Evolutionary conservation across 1,140 invertebrate genomes (phyloP), one percentile per base, ranked within the genome.

Genomic region (Orussus abietinus): DNA sequence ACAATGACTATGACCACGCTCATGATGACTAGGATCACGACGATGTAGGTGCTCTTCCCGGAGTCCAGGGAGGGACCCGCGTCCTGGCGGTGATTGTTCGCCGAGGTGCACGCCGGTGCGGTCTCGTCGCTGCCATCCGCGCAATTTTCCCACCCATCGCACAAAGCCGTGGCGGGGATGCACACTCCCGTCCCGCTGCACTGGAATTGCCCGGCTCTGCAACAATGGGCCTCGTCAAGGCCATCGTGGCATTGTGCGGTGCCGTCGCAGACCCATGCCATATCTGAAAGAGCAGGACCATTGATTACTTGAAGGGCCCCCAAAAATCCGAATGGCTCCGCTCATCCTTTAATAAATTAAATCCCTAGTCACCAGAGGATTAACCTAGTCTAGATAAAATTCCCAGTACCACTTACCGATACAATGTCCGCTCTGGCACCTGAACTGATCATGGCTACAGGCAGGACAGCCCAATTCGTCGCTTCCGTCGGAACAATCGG

Each of bases 401-500:
- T n/a, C n/a, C n/a, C n/a, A n/a, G n/a, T n/a, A n/a, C n/a, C 19
- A 33, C 62, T 82, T 75, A 70, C 84, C 83, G 14, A 89, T 87
- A 56, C 88, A 92, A n/a, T 83, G 78, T 5, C 82, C 83, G 59
- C 82, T 84, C 39, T 78, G 75, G 48, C 88, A 92, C 30, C 77
- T 75, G 48, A 90, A 92, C 49, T 87, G 80, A 53, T 85, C 79
- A 2, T 70, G 68, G 3, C 57, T 64, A 58, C 83, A 85, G 1
- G 67, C 67, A 1, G 80, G 75, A 57, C 87, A 90, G n/a, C 80
- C 80, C 2, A 79, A 66, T 67, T 93, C 89, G 57, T 92, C 89
- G 3, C 85, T 86, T 11, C 81, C 81, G 64, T 93, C 90, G 1
- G 77, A 71, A 72, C 93, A 96, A 64, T 97, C 91, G 22, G 74